Evolutionary conservation across 1,140 invertebrate genomes (phyloP).

Genomic region (Harpegnathos saltator): DNA sequence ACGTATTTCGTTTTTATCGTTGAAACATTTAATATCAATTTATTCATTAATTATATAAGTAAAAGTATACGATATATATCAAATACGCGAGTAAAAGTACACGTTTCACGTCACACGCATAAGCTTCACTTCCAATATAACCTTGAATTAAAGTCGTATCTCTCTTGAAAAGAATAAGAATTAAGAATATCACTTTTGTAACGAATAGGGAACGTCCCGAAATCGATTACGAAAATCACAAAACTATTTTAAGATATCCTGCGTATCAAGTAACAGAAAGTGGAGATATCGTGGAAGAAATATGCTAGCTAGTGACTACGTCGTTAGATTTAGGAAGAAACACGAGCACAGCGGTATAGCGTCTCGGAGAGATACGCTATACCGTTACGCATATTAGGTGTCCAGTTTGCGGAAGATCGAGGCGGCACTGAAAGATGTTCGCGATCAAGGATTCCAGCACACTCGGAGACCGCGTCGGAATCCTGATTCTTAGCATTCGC

Average conservation of each 20-base stretch:
- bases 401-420: slow-evolving; percentile 70
- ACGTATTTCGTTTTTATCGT: slow-evolving; percentile 18
- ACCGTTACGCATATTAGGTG: slow-evolving; percentile 68
- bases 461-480: slow-evolving; percentile 46
- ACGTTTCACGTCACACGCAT: not conserved
- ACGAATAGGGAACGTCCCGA: no score
- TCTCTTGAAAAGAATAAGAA: no score
- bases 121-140: not conserved
- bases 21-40: slow-evolving; percentile 14
- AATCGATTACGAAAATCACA: no score
- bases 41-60: not conserved
- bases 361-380: slow-evolving; percentile 39
- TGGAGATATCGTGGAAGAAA: not conserved
- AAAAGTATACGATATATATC: not conserved
- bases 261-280: not conserved
- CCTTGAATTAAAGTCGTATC: not conserved
- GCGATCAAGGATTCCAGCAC: slow-evolving; percentile 68
- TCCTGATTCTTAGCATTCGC: slow-evolving; percentile 22
- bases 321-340: slow-evolving; percentile 11
- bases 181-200: no score
- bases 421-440: slow-evolving; percentile 68
- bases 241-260: no score
- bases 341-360: not conserved
- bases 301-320: not conserved
- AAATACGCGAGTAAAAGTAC: not conserved